phyloP scores from a whole-genome alignment of 2,113 vertebrate species.

The Calidris pygmaea region DNA sequence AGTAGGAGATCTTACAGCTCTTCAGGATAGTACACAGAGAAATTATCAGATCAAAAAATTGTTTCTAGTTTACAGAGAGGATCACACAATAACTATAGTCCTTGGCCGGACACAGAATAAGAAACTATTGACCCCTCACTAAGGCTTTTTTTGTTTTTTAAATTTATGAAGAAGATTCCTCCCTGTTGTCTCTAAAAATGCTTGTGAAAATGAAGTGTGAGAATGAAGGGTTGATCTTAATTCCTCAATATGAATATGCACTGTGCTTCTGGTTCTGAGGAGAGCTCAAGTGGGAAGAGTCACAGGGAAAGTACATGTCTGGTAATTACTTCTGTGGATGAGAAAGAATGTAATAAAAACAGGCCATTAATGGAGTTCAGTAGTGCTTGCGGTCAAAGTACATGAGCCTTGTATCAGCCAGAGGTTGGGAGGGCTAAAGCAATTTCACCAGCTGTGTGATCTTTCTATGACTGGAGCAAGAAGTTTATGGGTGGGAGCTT shows the following conservation, averaged over 20 bases:
- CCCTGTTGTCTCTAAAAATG: neutral
- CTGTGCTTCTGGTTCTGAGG: neutral
- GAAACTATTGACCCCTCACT: neutral
- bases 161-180: neutral
- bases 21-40: neutral
- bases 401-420: neutral
- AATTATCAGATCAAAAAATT: neutral
- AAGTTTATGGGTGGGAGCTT: neutral
- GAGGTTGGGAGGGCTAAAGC: neutral
- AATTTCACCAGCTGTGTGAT: neutral
- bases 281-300: neutral
- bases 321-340: neutral
- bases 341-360: slow-evolving; percentile 3
- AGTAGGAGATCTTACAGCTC: neutral
- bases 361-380: neutral
- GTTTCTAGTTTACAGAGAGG: neutral
- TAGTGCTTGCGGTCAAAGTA: neutral
- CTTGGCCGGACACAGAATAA: neutral
- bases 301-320: neutral
- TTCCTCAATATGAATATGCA: neutral
- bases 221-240: neutral
- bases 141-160: neutral
- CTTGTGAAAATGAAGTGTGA: neutral
- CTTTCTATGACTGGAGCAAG: neutral
- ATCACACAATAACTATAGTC: neutral